Conservation (phyloP, 2,113 vertebrate species). For the Orycteropus afer region DNA sequence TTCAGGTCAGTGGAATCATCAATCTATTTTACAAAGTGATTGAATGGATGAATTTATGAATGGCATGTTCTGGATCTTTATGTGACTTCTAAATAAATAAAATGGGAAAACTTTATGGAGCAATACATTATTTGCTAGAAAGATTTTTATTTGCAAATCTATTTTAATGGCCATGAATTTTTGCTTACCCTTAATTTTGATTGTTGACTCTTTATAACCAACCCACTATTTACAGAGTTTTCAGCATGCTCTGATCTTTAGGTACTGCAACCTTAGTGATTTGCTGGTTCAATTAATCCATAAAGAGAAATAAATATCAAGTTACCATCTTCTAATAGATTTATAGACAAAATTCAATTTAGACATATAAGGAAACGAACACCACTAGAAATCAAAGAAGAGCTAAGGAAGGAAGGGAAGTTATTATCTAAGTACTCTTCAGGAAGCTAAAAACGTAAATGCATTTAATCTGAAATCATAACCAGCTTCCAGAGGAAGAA, state of each 20-base stretch:
- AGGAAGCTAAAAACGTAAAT: slow-evolving; percentile 29
- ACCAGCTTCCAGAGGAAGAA: slow-evolving; percentile 14
- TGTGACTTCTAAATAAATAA: background rate
- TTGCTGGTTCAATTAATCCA: slow-evolving; percentile 50
- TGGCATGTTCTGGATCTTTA: background rate
- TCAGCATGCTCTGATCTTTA: background rate
- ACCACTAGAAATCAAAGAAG: slow-evolving; percentile 6
- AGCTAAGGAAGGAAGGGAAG: slow-evolving; percentile 24
- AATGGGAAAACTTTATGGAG: background rate
- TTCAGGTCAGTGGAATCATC: background rate
- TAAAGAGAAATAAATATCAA: slow-evolving; percentile 57
- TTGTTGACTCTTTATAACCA: slow-evolving; percentile 34
- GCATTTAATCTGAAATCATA: slow-evolving; percentile 60
- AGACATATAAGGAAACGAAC: slow-evolving; percentile 33
- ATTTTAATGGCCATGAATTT: slow-evolving; percentile 67
- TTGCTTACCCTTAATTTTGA: slow-evolving; percentile 55
- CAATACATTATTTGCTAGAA: background rate
- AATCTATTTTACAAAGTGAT: background rate
- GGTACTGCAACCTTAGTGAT: slow-evolving; percentile 5
- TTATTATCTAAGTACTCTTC: slow-evolving; percentile 35
- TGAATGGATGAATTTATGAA: background rate
- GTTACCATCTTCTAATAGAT: slow-evolving; percentile 37
- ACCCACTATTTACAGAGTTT: background rate
- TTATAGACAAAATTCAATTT: slow-evolving; percentile 17
- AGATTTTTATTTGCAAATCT: background rate